Conservation (phyloP, 2,797 vertebrate species). For the Halcyon leucocephala region DNA sequence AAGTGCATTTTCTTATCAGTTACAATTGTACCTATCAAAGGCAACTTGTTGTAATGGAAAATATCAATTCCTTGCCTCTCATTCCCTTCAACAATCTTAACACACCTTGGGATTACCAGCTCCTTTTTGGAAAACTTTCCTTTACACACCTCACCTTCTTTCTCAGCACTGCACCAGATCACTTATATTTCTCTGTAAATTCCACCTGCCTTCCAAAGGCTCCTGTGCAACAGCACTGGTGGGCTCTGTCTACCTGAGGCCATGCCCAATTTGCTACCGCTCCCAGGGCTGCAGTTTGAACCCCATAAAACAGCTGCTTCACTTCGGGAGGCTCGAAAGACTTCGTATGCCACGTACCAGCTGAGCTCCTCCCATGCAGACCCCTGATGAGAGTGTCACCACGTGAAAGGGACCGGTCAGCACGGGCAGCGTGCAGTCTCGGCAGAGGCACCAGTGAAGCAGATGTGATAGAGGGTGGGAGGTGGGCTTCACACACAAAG, state of each 20-base stretch:
- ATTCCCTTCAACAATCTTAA: neutral
- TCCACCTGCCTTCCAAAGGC: neutral
- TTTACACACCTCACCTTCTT: neutral
- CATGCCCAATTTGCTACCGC: neutral
- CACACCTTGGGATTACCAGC: neutral
- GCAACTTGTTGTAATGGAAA: neutral
- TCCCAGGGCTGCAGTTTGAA: constrained; percentile 9
- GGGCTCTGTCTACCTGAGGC: neutral
- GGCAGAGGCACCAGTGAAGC: neutral
- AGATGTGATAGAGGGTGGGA: neutral
- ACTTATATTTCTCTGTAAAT: neutral
- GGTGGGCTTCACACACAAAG: neutral
- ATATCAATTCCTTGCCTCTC: neutral
- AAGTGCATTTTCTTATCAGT: neutral
- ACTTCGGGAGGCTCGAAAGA: neutral
- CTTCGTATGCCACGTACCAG: neutral
- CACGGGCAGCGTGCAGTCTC: neutral
- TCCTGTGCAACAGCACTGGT: neutral
- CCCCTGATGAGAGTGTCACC: neutral
- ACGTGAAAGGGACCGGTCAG: neutral
- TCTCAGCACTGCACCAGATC: neutral
- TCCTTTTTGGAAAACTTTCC: neutral
- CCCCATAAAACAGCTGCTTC: constrained; percentile 4
- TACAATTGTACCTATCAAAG: neutral
- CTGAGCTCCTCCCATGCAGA: neutral